phyloP scores from a whole-genome alignment of 2,113 vertebrate genomes.

The Apodemus sylvaticus region DNA sequence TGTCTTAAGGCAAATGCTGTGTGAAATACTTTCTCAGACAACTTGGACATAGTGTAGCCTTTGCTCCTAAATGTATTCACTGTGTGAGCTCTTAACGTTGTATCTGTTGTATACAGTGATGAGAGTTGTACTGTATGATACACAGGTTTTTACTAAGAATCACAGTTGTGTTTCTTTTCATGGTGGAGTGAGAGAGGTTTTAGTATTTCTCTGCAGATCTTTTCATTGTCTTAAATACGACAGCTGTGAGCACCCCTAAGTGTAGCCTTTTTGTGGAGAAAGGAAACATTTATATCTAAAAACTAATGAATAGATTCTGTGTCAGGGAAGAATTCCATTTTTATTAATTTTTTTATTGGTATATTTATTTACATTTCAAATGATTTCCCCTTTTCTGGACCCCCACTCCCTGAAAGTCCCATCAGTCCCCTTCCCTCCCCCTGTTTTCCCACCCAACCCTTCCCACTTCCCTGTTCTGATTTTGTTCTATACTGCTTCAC shows the following conservation, averaged over 20 bases:
- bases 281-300: neutral
- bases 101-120: neutral
- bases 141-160: neutral
- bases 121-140: neutral
- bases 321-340: neutral
- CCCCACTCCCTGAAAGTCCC: too few relatives aligned
- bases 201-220: neutral
- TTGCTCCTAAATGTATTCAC: neutral
- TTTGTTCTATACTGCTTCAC: too few relatives aligned
- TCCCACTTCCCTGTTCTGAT: too few relatives aligned
- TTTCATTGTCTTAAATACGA: neutral
- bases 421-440: too few relatives aligned
- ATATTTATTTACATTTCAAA: too few relatives aligned
- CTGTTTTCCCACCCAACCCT: too few relatives aligned
- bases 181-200: neutral
- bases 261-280: neutral
- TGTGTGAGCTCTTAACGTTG: neutral
- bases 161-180: neutral
- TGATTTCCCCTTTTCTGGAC: too few relatives aligned
- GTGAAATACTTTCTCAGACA: conserved; percentile 1
- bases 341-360: too few relatives aligned
- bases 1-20: neutral
- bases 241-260: neutral
- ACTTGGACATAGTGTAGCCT: neutral
- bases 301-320: conserved; percentile 2